Conservation (phyloP, 2,888 invertebrate genomes). For the Apamea crenata region DNA sequence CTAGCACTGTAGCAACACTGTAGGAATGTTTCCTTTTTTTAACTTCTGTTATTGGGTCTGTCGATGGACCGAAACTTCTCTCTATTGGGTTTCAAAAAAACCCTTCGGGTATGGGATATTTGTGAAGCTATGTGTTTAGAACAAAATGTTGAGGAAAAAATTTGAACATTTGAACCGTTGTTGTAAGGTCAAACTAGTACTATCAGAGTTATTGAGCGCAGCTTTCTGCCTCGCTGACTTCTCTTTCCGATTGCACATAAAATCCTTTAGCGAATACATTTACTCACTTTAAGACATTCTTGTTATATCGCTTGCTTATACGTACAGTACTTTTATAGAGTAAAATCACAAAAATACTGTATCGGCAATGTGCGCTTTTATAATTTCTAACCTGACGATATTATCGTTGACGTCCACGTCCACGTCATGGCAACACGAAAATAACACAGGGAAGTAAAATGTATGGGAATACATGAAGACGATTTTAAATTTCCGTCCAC, state of each 20-base stretch:
- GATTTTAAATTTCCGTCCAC: not conserved
- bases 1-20: not conserved
- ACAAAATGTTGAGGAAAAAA: constrained; percentile 30
- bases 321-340: not conserved
- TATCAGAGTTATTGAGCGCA: not conserved
- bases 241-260: constrained; percentile 3
- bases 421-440: not conserved
- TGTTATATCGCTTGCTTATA: not conserved
- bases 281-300: not conserved
- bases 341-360: not conserved
- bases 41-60: constrained; percentile 31
- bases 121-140: constrained; percentile 17
- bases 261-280: constrained; percentile 11
- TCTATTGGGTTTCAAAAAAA: constrained; percentile 28
- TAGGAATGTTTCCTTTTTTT: constrained; percentile 21
- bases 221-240: not conserved
- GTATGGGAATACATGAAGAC: not conserved
- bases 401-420: not conserved
- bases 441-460: not conserved
- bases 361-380: not conserved
- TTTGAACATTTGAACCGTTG: constrained; percentile 7
- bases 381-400: not conserved
- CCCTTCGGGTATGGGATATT: constrained; percentile 12
- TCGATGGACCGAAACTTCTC: constrained; percentile 13
- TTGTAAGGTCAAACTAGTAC: not conserved